Conservation (phyloP, 2,113 vertebrate genomes). For the Triplophysa dalaica region DNA sequence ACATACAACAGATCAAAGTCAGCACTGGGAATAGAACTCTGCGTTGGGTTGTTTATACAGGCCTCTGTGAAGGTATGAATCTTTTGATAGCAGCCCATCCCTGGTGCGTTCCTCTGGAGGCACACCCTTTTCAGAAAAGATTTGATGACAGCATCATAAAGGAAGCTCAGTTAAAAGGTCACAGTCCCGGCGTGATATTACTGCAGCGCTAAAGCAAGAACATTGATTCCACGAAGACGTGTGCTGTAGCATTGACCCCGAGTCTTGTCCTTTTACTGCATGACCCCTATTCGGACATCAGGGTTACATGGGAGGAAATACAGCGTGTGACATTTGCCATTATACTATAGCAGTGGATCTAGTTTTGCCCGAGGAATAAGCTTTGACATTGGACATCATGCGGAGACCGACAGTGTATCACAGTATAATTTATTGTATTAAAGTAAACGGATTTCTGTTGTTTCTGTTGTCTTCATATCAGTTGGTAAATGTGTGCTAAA, state of each 20-base stretch:
- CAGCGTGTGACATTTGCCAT: conserved; percentile 31
- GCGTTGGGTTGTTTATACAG: conserved; percentile 16
- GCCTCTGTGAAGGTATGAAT: conserved; percentile 24
- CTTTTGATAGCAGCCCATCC: conserved; percentile 34
- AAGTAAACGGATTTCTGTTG: no score
- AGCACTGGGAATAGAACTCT: background rate
- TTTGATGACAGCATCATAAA: conserved; percentile 30
- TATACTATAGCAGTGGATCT: background rate
- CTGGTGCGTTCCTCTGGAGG: conserved; percentile 23
- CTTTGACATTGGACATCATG: no score
- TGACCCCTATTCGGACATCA: background rate
- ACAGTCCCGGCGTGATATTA: conserved; percentile 37
- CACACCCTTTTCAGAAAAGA: conserved; percentile 37
- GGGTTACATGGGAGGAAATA: background rate
- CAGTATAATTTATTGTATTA: no score
- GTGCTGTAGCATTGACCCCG: conserved; percentile 3
- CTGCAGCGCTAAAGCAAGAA: conserved; percentile 16
- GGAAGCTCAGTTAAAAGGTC: conserved; percentile 45
- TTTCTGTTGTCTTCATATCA: no score
- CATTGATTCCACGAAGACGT: conserved; percentile 27
- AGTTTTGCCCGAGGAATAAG: no score
- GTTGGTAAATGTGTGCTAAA: no score
- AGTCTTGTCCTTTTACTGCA: background rate
- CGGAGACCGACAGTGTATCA: no score
- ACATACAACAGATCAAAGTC: conserved; percentile 21